These are phyloP conservation scores for Drosophila austrosaltans DNA, from an alignment of 2,888 invertebrate genomes.

Conservation along the genomic window DNA sequence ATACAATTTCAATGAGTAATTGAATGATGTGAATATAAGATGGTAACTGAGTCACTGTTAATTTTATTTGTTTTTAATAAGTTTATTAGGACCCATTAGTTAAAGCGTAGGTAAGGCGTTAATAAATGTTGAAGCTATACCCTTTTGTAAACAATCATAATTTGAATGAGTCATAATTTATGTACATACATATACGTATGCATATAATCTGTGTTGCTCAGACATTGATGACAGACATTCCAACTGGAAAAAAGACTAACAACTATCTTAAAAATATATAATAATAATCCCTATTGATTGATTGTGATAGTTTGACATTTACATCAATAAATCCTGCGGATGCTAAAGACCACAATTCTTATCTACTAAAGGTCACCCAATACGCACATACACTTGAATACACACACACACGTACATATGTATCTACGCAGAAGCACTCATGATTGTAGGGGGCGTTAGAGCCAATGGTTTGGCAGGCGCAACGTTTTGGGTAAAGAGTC, in stretches of 20 bases:
- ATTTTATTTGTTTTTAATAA: too few species aligned
- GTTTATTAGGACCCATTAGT: too few species aligned
- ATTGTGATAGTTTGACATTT: neutral
- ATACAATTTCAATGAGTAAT: too few species aligned
- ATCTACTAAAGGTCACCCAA: constrained; percentile 16
- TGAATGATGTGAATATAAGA: too few species aligned
- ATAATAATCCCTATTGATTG: neutral
- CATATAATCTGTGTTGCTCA: neutral
- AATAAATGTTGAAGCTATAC: neutral
- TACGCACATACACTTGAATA: neutral
- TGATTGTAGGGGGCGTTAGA: neutral
- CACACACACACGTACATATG: neutral
- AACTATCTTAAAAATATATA: neutral
- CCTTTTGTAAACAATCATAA: neutral
- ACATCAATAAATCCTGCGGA: neutral
- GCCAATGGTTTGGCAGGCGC: neutral
- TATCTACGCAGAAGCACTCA: constrained; percentile 7
- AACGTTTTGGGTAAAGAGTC: neutral
- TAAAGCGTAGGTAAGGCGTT: too few species aligned
- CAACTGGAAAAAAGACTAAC: neutral
- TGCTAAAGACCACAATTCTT: neutral
- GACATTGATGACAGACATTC: neutral
- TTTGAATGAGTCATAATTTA: neutral
- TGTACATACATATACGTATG: too few species aligned
- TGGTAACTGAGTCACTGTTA: too few species aligned